Conservation (phyloP, 2,888 invertebrate genomes). For the Morpho achilles region DNA sequence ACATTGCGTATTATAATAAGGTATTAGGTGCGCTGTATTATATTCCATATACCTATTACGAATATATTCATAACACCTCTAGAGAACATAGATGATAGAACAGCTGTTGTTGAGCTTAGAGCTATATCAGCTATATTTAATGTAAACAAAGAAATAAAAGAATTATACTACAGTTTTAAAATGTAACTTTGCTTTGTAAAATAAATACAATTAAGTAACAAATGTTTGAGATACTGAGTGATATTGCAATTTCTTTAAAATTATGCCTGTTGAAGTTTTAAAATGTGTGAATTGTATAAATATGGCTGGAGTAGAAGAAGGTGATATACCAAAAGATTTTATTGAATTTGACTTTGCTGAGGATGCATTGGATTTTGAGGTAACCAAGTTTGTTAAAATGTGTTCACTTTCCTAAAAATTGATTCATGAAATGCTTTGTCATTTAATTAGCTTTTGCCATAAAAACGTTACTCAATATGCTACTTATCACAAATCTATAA, state of each 20-base stretch:
- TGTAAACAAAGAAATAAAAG: not conserved
- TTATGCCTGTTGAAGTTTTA: slow-evolving; percentile 30
- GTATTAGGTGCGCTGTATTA: too few relatives aligned
- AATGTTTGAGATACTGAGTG: not conserved
- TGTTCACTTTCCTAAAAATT: not conserved
- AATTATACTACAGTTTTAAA: not conserved
- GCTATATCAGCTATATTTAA: not conserved
- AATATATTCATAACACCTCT: too few relatives aligned
- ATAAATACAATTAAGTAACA: not conserved
- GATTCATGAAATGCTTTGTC: too few relatives aligned
- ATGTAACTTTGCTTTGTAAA: not conserved
- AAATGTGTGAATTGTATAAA: slow-evolving; percentile 60
- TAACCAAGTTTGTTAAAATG: slow-evolving; percentile 37
- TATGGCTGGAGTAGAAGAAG: slow-evolving; percentile 67
- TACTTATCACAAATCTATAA: too few relatives aligned
- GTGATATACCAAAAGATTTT: slow-evolving; percentile 56
- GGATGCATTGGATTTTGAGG: slow-evolving; percentile 72
- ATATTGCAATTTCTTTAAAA: slow-evolving; percentile 5
- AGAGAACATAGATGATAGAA: too few relatives aligned
- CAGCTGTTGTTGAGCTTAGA: too few relatives aligned
- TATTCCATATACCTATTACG: too few relatives aligned
- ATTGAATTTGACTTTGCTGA: slow-evolving; percentile 69
- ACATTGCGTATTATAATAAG: too few relatives aligned
- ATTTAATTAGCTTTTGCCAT: too few relatives aligned
- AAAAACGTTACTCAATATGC: too few relatives aligned